phyloP scores from a whole-genome alignment of 2,888 invertebrate species.

The Endotricha flammealis region DNA sequence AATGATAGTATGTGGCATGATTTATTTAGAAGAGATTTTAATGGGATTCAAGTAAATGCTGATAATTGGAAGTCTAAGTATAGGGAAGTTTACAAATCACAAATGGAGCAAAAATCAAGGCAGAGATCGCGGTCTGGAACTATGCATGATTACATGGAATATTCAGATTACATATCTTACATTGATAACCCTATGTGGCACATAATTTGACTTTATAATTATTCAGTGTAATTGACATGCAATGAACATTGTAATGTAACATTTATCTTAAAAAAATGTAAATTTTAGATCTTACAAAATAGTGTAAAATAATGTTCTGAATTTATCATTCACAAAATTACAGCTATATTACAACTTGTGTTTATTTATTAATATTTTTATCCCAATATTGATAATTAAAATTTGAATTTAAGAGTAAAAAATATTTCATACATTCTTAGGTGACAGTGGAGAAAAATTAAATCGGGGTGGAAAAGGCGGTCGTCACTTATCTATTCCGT shows the following conservation, averaged over 20 bases:
- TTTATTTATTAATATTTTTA: background rate
- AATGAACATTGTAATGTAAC: too few relatives aligned
- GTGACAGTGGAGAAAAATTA: slow-evolving; percentile 53
- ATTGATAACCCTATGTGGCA: slow-evolving; percentile 63
- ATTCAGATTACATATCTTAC: slow-evolving; percentile 52
- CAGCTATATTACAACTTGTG: background rate
- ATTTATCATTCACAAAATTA: too few relatives aligned
- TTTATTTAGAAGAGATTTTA: slow-evolving; percentile 53
- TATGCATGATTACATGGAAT: slow-evolving; percentile 55
- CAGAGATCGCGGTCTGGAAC: slow-evolving; percentile 29
- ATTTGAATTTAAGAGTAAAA: slow-evolving; percentile 14
- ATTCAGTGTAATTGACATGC: background rate
- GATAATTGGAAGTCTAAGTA: slow-evolving; percentile 49
- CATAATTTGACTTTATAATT: slow-evolving; percentile 28
- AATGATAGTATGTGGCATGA: slow-evolving; percentile 55
- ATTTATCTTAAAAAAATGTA: too few relatives aligned
- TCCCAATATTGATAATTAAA: background rate
- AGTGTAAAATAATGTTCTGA: too few relatives aligned
- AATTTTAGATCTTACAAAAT: too few relatives aligned
- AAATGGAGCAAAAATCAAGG: slow-evolving; percentile 27
- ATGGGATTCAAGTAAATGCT: slow-evolving; percentile 22
- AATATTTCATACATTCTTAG: slow-evolving; percentile 50
- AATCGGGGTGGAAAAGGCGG: slow-evolving; percentile 57
- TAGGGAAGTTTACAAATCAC: slow-evolving; percentile 32
- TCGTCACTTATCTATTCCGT: slow-evolving; percentile 67